Percentiles rank a stretch among this genome's conserved stretches.
Evolutionary conservation across 2,888 invertebrate species (phyloP).

Genomic region (Marronus borbonicus): DNA sequence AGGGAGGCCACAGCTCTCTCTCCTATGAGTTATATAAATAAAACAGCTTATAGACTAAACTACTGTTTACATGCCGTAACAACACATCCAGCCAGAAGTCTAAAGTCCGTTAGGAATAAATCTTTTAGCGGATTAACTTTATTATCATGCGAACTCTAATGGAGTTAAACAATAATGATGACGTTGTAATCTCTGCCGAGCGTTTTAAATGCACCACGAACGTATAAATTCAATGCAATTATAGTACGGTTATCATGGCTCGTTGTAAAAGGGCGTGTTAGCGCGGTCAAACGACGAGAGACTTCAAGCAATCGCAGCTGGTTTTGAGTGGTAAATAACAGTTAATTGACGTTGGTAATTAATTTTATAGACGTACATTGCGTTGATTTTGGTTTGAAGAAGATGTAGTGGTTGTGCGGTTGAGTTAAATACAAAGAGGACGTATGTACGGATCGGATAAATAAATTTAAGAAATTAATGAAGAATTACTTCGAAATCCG

Average conservation of each 20-base stretch:
- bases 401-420: no score
- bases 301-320: no score
- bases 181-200: constrained; percentile 4
- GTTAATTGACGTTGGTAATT: constrained; percentile 24
- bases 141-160: constrained; percentile 7
- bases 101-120: constrained; percentile 21
- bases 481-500: no score
- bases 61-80: background rate
- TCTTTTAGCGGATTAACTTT: constrained; percentile 13
- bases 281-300: no score
- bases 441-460: no score
- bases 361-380: background rate
- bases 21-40: no score
- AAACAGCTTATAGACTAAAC: no score
- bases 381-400: background rate
- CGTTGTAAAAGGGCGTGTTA: no score
- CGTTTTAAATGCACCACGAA: constrained; percentile 7
- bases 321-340: constrained; percentile 7
- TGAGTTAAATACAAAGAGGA: no score
- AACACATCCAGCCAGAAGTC: background rate
- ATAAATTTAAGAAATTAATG: no score
- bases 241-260: background rate
- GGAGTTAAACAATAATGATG: constrained; percentile 5
- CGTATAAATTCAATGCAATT: constrained; percentile 18
- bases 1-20: no score